These are phyloP conservation scores for Corydoras maculifer DNA, from an alignment of 2,113 vertebrate genomes.

Conservation along the genomic window DNA sequence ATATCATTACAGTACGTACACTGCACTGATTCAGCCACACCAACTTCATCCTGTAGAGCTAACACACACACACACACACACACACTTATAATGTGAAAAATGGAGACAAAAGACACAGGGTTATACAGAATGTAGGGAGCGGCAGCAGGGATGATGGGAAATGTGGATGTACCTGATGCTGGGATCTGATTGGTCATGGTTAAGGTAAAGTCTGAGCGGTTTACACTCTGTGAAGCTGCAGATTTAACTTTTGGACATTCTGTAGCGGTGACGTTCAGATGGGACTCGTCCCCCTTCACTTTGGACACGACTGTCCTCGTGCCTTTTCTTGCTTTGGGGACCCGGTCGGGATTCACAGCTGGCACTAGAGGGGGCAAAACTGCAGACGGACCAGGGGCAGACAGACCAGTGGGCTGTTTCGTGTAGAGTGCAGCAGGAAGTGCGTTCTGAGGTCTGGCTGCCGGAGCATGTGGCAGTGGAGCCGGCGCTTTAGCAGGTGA, in stretches of 20 bases:
- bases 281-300: conserved; percentile 64
- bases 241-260: conserved; percentile 6
- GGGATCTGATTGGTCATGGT: not conserved
- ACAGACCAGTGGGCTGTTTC: conserved; percentile 22
- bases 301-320: conserved; percentile 61
- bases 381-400: not conserved
- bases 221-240: not conserved
- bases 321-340: conserved; percentile 66
- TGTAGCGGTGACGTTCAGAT: conserved; percentile 42
- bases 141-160: not conserved
- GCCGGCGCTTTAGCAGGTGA: not conserved
- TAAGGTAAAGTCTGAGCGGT: not conserved
- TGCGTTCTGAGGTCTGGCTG: not conserved
- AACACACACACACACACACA: conserved; percentile 31
- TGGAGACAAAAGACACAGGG: not conserved
- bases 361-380: not conserved
- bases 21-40: conserved; percentile 71
- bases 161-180: not conserved
- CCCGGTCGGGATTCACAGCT: conserved; percentile 25
- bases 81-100: not conserved
- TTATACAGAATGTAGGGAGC: not conserved
- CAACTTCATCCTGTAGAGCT: conserved; percentile 51
- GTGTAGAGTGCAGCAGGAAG: not conserved
- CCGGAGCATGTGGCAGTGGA: not conserved
- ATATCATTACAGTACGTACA: conserved; percentile 87